These are phyloP conservation scores for Leuciscus idus DNA, from an alignment of 2,113 vertebrate genomes.

Conservation along the genomic window DNA sequence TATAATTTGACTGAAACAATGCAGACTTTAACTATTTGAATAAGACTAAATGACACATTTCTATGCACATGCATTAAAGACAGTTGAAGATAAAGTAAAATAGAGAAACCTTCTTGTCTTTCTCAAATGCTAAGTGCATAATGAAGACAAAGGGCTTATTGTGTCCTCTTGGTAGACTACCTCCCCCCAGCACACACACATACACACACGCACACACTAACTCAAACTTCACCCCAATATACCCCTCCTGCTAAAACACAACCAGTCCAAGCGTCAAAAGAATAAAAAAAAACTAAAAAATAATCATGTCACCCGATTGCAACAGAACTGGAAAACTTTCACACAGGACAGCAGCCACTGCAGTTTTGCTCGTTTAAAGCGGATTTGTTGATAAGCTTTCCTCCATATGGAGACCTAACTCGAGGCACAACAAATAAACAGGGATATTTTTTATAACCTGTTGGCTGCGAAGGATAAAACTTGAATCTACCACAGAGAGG, in stretches of 20 bases:
- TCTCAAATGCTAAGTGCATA: constrained; percentile 27
- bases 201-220: not conserved
- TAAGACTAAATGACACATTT: not conserved
- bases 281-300: not conserved
- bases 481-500: not conserved
- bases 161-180: constrained; percentile 22
- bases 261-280: not conserved
- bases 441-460: constrained; percentile 22
- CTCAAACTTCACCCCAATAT: constrained; percentile 33
- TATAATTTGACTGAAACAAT: not conserved
- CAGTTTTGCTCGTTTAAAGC: not conserved
- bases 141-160: constrained; percentile 52
- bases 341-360: constrained; percentile 3
- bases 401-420: not conserved
- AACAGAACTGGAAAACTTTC: not conserved
- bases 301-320: not conserved
- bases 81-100: constrained; percentile 26
- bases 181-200: constrained; percentile 18
- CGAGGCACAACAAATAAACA: constrained; percentile 26
- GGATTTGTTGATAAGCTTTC: constrained; percentile 5
- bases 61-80: not conserved
- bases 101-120: constrained; percentile 22
- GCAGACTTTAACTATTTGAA: not conserved
- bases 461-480: constrained; percentile 19
- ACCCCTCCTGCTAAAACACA: constrained; percentile 25